Evolutionary conservation across 2,113 vertebrate genomes (phyloP), one percentile per base, ranked within the genome.

Genomic region (Phoenicopterus ruber): DNA sequence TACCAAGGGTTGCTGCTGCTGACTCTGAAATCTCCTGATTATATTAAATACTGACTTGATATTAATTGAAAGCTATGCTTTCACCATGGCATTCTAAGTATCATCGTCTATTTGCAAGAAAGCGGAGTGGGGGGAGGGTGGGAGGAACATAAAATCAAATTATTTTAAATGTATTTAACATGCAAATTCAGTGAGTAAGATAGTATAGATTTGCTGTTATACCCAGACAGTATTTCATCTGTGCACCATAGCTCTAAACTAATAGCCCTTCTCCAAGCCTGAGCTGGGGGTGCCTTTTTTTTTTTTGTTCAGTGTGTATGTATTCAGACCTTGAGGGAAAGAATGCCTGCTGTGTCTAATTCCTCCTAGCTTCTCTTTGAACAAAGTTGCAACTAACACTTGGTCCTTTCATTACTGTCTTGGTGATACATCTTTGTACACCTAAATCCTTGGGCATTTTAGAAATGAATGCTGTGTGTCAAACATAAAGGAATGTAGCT

Each of bases 281-380:
- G 54, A 88, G 65, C 73, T 70, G 31, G 82, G 81, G 21, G n/a
- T 85, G 50, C 42, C 0, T 44, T 12, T 34, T 22, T 50, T 26
- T 50, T 62, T 32, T 5, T 62, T 69, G 3, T 52, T 63, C 16
- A 6, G 7, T 36, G 31, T 73, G 34, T 76, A 13, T 74, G 50
- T 82, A 50, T 94, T 91, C 82, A 91, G 89, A 73, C 84, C 87
- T 90, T 38, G 78, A 86, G 79, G 91, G 67, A 63, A 88, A 82
- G 91, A 96, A 96, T 86, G 78, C 93, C 82, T 86, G 74, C 91
- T 95, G 84, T 96, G 89, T 96, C 70, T 85, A 62, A 95, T 93
- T 87, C 94, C 85, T 95, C 79, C 40, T 50, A 38, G 82, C 72
- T 91, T 86, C 78, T 67, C 82, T 96, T 90, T 88, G 91, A 96